Conservation (phyloP, 2,888 invertebrate species). For the Leptopilina syphax region DNA sequence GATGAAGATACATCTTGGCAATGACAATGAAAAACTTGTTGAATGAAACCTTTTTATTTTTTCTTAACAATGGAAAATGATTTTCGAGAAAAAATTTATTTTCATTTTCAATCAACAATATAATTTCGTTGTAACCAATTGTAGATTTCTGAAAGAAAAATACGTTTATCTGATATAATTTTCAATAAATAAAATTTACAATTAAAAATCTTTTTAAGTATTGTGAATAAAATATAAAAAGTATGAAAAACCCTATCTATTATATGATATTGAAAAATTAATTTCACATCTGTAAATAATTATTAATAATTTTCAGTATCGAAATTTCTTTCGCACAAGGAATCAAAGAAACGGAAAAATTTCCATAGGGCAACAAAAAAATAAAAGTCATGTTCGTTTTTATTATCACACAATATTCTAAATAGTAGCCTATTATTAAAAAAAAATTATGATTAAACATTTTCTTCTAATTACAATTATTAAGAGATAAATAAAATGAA, state of each 20-base stretch:
- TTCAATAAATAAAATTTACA: not conserved
- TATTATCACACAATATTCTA: slow-evolving; percentile 21
- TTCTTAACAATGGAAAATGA: too few relatives aligned
- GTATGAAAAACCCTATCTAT: too few relatives aligned
- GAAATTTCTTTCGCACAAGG: not conserved
- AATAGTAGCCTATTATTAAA: slow-evolving; percentile 3
- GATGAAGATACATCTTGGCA: too few relatives aligned
- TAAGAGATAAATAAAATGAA: not conserved
- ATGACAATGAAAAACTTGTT: too few relatives aligned
- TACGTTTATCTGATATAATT: not conserved
- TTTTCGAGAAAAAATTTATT: too few relatives aligned
- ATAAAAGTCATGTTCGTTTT: slow-evolving; percentile 8
- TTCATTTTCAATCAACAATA: too few relatives aligned
- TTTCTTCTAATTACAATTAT: slow-evolving; percentile 1
- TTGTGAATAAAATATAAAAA: too few relatives aligned
- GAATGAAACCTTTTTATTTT: too few relatives aligned
- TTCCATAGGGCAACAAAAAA: not conserved
- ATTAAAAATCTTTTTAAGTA: too few relatives aligned
- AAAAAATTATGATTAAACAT: slow-evolving; percentile 36
- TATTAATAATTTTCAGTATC: too few relatives aligned
- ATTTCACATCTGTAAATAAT: not conserved
- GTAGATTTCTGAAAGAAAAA: too few relatives aligned
- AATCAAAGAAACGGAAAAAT: not conserved
- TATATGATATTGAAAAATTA: not conserved
- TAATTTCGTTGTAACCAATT: too few relatives aligned